Percentiles rank a stretch among this genome's conserved stretches.
Conservation (phyloP, 1,140 invertebrate genomes). For the Philotrypesis tridentata region DNA sequence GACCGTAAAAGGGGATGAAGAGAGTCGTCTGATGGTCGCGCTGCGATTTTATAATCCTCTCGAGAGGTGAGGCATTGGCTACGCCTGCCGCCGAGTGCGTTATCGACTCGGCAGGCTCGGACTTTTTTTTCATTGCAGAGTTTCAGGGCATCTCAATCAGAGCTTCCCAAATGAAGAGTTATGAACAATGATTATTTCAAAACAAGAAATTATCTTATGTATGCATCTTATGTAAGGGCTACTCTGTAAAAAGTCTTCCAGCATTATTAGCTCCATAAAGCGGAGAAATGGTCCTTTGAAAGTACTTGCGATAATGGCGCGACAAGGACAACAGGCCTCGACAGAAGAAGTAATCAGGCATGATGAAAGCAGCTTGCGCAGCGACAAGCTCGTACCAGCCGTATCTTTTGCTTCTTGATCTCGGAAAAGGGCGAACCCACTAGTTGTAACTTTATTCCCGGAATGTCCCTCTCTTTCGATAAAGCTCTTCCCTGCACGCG, state of each 20-base stretch:
- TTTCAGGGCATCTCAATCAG: neutral
- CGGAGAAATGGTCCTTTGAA: neutral
- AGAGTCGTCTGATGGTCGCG: neutral
- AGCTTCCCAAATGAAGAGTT: neutral
- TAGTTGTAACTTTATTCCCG: slow-evolving; percentile 36
- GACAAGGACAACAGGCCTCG: slow-evolving; percentile 23
- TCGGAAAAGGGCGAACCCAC: slow-evolving; percentile 5
- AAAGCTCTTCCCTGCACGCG: slow-evolving; percentile 27
- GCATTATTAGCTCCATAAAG: neutral
- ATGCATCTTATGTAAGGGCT: too few species aligned
- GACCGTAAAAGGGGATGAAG: slow-evolving; percentile 3
- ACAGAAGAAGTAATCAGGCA: slow-evolving; percentile 54
- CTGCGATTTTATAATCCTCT: slow-evolving; percentile 30
- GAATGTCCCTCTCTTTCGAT: slow-evolving; percentile 38
- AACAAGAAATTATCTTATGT: too few species aligned
- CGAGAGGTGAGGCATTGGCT: neutral
- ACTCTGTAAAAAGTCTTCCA: too few species aligned
- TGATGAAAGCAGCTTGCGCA: slow-evolving; percentile 56
- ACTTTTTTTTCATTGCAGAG: neutral
- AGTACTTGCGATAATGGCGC: slow-evolving; percentile 35
- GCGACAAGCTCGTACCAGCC: neutral
- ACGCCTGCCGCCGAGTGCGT: neutral
- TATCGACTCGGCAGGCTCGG: neutral
- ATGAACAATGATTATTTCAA: too few species aligned
- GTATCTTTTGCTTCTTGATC: slow-evolving; percentile 39